Evolutionary conservation across 2,113 vertebrate species (phyloP).

Genomic region (Motacilla alba): DNA sequence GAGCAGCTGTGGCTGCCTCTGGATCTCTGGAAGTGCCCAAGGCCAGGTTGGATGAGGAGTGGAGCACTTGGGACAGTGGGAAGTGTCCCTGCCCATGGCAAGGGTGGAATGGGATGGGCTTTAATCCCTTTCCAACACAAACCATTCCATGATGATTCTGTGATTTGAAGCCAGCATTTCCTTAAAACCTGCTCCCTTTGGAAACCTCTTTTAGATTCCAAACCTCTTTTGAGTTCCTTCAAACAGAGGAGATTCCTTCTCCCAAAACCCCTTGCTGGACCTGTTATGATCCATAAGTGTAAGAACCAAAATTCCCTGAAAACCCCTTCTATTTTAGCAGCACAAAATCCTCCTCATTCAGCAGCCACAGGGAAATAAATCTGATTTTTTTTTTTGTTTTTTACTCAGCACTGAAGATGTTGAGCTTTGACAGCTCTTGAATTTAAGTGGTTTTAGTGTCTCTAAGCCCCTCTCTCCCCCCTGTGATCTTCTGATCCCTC

Average conservation of each 20-base stretch:
- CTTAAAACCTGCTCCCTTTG: background rate
- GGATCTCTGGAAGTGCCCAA: background rate
- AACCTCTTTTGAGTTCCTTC: background rate
- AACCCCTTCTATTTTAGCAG: background rate
- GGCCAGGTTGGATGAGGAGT: accelerated
- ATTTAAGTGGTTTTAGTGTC: background rate
- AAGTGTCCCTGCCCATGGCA: background rate
- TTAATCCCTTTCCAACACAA: background rate
- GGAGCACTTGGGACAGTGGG: accelerated
- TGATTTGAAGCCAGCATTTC: background rate
- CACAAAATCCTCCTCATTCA: background rate
- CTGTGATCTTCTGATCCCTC: background rate
- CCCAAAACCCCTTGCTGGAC: background rate
- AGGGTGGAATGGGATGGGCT: background rate
- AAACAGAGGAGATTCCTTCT: background rate
- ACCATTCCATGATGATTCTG: background rate
- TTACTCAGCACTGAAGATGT: background rate
- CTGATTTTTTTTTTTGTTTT: background rate
- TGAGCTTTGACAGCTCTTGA: background rate
- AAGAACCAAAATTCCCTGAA: background rate
- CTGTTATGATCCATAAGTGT: background rate
- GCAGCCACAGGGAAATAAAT: background rate
- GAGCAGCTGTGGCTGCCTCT: background rate
- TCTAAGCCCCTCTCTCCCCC: background rate
- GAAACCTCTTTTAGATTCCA: background rate